phyloP scores from a whole-genome alignment of 2,113 vertebrate species.

The Steatornis caripensis region DNA sequence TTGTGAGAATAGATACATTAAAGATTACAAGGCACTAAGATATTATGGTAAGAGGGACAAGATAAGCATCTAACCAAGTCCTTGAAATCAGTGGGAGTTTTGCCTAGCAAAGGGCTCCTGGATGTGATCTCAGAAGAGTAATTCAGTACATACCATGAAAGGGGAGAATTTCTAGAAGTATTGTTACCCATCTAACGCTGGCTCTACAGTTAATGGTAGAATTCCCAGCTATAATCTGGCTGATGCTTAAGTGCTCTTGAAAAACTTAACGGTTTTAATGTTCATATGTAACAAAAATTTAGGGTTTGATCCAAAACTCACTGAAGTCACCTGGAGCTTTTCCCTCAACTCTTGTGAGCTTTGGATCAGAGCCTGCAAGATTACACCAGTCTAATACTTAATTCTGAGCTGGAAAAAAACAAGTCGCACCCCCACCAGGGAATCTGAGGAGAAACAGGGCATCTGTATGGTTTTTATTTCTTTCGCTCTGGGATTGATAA shows the following conservation, averaged over 20 bases:
- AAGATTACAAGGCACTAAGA: conserved; percentile 30
- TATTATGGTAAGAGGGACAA: conserved; percentile 20
- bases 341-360: conserved; percentile 50
- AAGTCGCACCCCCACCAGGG: conserved; percentile 1
- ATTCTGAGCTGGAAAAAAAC: conserved; percentile 22
- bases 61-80: conserved; percentile 53
- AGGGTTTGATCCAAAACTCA: conserved; percentile 54
- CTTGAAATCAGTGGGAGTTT: conserved; percentile 40
- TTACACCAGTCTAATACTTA: conserved; percentile 12
- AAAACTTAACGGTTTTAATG: conserved; percentile 26
- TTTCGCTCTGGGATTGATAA: neutral
- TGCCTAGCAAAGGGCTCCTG: conserved; percentile 28
- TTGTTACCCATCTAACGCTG: neutral
- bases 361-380: conserved; percentile 50
- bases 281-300: conserved; percentile 49
- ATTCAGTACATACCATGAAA: neutral
- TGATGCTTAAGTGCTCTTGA: neutral
- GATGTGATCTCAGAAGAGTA: neutral
- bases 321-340: conserved; percentile 60
- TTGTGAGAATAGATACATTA: conserved; percentile 37
- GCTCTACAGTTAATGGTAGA: neutral
- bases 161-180: neutral
- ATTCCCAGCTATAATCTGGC: neutral
- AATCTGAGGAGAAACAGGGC: neutral
- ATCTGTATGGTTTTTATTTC: neutral